A percentile compares a stretch with the other conserved stretches of the same genome.
These are phyloP conservation scores for Eidolon dupreanum DNA, from an alignment of 2,797 vertebrate genomes.

Conservation along the genomic window DNA sequence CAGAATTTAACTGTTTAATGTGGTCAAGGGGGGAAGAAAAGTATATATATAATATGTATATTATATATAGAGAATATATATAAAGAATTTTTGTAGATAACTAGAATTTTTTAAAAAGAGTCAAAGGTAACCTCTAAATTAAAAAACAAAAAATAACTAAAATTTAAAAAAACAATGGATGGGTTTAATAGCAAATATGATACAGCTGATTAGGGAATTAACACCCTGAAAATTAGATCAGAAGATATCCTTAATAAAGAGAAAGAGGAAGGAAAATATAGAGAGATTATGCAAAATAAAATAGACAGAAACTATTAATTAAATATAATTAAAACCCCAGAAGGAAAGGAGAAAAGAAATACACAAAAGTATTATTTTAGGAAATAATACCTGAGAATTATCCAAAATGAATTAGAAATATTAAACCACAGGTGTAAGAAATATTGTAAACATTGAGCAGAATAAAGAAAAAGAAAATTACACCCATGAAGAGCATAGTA, in stretches of 20 bases:
- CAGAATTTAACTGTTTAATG: neutral
- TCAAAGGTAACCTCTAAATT: neutral
- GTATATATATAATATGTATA: too few species aligned
- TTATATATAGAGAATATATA: too few species aligned
- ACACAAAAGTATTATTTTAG: neutral
- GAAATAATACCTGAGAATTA: neutral
- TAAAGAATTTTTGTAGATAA: neutral
- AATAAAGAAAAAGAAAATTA: conserved; percentile 42
- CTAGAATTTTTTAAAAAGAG: neutral
- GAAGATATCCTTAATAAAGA: neutral
- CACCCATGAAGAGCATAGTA: neutral
- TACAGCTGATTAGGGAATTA: neutral
- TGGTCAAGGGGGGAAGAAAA: neutral
- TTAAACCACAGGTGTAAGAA: neutral
- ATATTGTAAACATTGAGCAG: neutral
- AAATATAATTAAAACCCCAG: neutral
- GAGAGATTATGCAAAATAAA: neutral
- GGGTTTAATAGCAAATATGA: neutral
- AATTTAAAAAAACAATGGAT: neutral
- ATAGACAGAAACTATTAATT: neutral
- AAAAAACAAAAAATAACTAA: neutral
- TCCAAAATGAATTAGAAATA: conserved; percentile 15
- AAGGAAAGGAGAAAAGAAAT: neutral
- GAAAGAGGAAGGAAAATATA: neutral
- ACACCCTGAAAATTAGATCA: neutral